Conservation (phyloP, 2,797 vertebrate species). For the Cuniculus paca region DNA sequence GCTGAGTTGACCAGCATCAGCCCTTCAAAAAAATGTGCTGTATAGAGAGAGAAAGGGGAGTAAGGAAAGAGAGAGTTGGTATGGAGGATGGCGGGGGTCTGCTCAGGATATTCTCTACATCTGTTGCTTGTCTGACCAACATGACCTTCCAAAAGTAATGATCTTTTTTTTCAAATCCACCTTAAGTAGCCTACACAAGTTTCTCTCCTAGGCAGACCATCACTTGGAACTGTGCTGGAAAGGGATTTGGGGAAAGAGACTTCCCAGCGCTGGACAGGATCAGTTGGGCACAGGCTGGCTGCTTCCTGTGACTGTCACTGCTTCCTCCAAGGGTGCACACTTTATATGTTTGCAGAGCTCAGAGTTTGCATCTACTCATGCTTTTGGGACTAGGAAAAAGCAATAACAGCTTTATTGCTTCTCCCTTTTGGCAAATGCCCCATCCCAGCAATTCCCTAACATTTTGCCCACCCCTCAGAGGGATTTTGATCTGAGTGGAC, state of each 20-base stretch:
- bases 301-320: not conserved
- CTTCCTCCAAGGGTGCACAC: not conserved
- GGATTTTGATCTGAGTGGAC: not conserved
- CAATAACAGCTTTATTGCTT: not conserved
- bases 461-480: not conserved
- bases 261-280: not conserved
- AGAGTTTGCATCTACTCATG: not conserved
- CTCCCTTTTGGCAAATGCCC: not conserved
- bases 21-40: not conserved
- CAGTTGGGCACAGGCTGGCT: not conserved
- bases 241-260: not conserved
- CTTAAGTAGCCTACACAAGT: not conserved
- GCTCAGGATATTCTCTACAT: not conserved
- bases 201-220: not conserved
- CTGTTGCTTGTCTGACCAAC: not conserved
- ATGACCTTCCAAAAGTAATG: not conserved
- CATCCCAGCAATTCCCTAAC: not conserved
- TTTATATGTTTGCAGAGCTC: not conserved
- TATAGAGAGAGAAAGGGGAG: not conserved
- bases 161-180: not conserved
- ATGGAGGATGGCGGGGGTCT: not conserved
- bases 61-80: not conserved
- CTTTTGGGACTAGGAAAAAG: not conserved
- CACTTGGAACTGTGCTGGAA: not conserved
- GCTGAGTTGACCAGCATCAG: not conserved